Base-by-base conservation (phyloP, 2,113 vertebrate genomes). In the Trematocara unimaculatum region DNA sequence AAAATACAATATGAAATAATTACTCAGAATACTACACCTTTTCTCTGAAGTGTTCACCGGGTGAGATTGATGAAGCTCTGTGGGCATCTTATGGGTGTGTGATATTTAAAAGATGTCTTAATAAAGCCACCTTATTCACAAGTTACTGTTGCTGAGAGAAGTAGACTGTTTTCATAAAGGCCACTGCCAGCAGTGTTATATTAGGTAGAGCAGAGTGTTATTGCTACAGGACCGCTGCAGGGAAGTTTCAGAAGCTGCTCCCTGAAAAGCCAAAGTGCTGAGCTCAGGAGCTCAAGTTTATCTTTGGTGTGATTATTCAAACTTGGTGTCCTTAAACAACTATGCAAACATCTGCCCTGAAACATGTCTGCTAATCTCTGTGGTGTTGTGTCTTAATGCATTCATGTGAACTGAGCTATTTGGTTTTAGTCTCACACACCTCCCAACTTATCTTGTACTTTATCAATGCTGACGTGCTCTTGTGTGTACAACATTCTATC, bases 241-340 rank as follows among this genome's bases (percentile, higher is more conserved):
- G 18, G 29, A 20, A 23, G 23, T 72, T 79, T 84, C 20, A 40
- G 53, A 82, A 67, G 45, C 15, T 79, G 38, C 8, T 56, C 58
- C 51, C 5, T 18, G 9, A 35, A 87, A 82, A 67, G 47, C 12
- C 17, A 18, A 7, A 38, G 26, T 15, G 14, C 56, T 20, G 0
- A 86, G 60, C 9, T 5, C 18, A 47, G 62, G 11, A 82, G 5
- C 2, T 47, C 0, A 49, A 70, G 83, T 91, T 88, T 79, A 79
- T 85, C 15, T 88, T 84, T 85, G 85, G 74, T 40, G 64, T 80
- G 70, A 72, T 84, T 67, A 9, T 83, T 78, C 84, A 88, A 87
- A 86, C 31, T 38, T 33, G 49, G 29, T 85, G 64, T 42, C 60
- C 15, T 10, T 72, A 8, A 56, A 67, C 70, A 35, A 42, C 38